Evolutionary conservation across 2,113 vertebrate species (phyloP).

Genomic region (Crotalus viridis): DNA sequence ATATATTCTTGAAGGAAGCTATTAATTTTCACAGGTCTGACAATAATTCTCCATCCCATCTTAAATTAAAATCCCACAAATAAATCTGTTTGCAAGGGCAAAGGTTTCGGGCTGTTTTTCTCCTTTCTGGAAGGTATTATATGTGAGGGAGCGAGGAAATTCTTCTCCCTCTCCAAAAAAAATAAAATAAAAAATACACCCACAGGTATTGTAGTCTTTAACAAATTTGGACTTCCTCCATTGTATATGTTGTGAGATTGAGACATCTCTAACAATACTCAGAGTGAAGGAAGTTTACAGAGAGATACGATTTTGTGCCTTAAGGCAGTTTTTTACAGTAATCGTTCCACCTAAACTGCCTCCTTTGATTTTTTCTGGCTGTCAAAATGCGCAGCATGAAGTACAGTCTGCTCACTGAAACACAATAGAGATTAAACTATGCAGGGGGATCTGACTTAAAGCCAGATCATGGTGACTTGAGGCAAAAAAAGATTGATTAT

Average conservation of each 20-base stretch:
- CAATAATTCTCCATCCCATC: neutral
- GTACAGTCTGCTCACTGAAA: neutral
- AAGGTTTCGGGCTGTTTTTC: neutral
- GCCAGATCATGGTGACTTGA: neutral
- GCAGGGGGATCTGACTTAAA: neutral
- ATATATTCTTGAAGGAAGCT: neutral
- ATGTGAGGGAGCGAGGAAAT: neutral
- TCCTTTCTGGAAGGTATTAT: neutral
- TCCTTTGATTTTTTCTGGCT: neutral
- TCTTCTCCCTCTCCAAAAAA: neutral
- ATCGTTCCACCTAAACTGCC: neutral
- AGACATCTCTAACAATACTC: neutral
- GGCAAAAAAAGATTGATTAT: neutral
- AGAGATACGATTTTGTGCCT: neutral
- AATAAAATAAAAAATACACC: neutral
- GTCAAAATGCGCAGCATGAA: neutral
- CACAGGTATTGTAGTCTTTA: neutral
- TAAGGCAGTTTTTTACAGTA: neutral
- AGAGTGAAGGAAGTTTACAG: too few relatives aligned
- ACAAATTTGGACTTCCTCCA: neutral
- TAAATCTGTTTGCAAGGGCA: neutral
- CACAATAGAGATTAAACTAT: neutral
- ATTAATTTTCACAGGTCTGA: neutral
- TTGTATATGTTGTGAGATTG: neutral
- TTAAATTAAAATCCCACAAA: neutral